These are phyloP conservation scores for Lophochroa leadbeateri DNA, from an alignment of 2,113 vertebrate genomes.

Conservation along the genomic window DNA sequence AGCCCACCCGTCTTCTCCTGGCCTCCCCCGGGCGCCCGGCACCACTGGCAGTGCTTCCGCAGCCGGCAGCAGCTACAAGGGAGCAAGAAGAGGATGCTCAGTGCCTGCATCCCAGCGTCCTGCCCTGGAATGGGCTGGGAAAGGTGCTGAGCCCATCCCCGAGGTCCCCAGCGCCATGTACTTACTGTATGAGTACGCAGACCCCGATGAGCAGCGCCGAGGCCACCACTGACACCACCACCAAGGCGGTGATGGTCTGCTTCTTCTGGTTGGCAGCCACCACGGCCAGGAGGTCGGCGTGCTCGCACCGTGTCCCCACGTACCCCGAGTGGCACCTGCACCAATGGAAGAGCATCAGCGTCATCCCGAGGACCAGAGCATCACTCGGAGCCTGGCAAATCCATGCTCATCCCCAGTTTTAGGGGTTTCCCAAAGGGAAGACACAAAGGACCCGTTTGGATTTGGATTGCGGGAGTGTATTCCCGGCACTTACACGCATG, in stretches of 20 bases:
- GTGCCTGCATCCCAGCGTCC: neutral
- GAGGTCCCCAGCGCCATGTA: neutral
- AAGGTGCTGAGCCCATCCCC: neutral
- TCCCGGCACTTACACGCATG: conserved; percentile 2
- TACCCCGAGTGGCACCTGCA: conserved; percentile 88
- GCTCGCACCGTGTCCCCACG: conserved; percentile 89
- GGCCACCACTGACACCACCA: conserved; percentile 87
- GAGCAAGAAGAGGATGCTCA: neutral
- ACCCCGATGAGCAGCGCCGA: conserved; percentile 81
- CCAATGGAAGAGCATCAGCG: neutral
- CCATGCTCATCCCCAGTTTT: too few species aligned
- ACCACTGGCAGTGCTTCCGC: conserved; percentile 79
- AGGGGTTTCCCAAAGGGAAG: neutral
- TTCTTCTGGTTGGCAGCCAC: conserved; percentile 92
- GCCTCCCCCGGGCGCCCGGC: conserved; percentile 68
- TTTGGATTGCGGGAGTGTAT: too few species aligned
- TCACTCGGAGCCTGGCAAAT: neutral
- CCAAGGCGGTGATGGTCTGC: conserved; percentile 86
- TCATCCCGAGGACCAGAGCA: neutral
- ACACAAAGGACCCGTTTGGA: neutral
- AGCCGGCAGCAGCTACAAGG: conserved; percentile 85
- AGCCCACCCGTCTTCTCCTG: conserved; percentile 80
- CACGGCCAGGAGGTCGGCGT: conserved; percentile 93
- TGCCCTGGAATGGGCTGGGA: neutral
- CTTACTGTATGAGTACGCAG: conserved; percentile 92